Evolutionary conservation across 2,888 invertebrate species (phyloP), one percentile per base, ranked within the genome.

Genomic region (Esperia sulphurella): DNA sequence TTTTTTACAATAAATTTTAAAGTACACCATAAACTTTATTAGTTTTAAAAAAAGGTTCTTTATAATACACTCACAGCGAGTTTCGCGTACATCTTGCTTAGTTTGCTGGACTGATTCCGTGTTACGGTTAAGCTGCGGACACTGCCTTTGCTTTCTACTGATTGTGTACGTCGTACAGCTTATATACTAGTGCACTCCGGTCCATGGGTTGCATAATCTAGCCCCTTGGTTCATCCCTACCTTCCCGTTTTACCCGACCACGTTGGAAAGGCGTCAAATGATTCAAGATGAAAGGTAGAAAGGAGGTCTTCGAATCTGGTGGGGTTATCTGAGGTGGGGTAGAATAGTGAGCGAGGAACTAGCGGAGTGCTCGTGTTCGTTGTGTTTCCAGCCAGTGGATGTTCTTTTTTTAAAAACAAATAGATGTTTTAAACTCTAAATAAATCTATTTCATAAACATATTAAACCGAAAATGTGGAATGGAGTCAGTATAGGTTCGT

Each of bases 71-170:
- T 88, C 81, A 88, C 88, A 75, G 88, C 82, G 79, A 88, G 77
- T 81, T 86, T 86, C 56, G 88, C 79, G 88, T 85, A 84, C 88
- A 88, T 88, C 73, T 81, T 87, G 79, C 70, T 72, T 75, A 64
- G 53, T 57, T 65, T 72, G 87, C 87, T 87, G 87, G 86, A 85
- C 81, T 84, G 86, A 83, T 77, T 70, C 65, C 61, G 59, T 72
- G 62, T 66, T 71, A 76, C 77, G 77, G 78, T 79, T 74, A 68
- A 71, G 60, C 67, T 78, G 72, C 54, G 59, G 72, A 73, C 73
- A 54, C 74, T 80, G 75, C 68, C 65, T 83, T 21, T 71, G 74
- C 80, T 84, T 83, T 84, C 79, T 84, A 75, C 74, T 59, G 55
- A 57, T 60, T 58, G 63, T 63, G 65, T 68, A 68, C 66, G 59